Percentiles rank a stretch among this genome's conserved stretches.
Conservation (phyloP, 92 coral and sea anemone genomes). For the Umimayanthus chanpuru region DNA sequence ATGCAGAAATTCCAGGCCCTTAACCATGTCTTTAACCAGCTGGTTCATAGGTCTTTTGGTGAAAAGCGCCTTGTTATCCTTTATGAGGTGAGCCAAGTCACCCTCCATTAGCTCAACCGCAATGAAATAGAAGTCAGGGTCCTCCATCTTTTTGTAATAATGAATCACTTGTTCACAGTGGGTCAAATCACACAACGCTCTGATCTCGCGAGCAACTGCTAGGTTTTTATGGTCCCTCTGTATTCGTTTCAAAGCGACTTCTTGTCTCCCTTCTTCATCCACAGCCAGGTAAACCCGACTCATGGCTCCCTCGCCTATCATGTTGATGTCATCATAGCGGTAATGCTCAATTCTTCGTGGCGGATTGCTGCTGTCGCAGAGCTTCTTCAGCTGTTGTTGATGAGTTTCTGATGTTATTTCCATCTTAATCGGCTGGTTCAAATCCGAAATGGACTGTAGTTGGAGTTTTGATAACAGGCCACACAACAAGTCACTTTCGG, state of each 20-base stretch:
- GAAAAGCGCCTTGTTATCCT: background rate
- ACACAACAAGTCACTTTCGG: background rate
- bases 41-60: constrained; percentile 6
- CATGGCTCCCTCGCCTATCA: constrained; percentile 51
- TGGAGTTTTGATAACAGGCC: background rate
- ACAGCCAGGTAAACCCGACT: constrained; percentile 59
- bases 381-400: background rate
- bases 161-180: constrained; percentile 56
- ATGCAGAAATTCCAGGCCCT: constrained; percentile 65
- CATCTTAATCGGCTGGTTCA: constrained; percentile 26
- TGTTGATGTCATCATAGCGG: constrained; percentile 43
- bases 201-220: constrained; percentile 56
- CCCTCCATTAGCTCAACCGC: constrained; percentile 76
- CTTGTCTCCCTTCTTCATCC: constrained; percentile 64
- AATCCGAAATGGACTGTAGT: background rate
- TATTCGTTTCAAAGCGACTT: constrained; percentile 64
- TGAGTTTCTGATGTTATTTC: constrained; percentile 22
- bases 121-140: constrained; percentile 48
- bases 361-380: constrained; percentile 21
- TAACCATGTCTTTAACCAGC: constrained; percentile 48
- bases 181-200: constrained; percentile 46
- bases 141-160: constrained; percentile 43
- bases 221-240: constrained; percentile 36
- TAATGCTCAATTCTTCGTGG: constrained; percentile 38
- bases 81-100: constrained; percentile 48